Conservation (phyloP, 1,140 invertebrate species). For the Steinernema khuongi region DNA sequence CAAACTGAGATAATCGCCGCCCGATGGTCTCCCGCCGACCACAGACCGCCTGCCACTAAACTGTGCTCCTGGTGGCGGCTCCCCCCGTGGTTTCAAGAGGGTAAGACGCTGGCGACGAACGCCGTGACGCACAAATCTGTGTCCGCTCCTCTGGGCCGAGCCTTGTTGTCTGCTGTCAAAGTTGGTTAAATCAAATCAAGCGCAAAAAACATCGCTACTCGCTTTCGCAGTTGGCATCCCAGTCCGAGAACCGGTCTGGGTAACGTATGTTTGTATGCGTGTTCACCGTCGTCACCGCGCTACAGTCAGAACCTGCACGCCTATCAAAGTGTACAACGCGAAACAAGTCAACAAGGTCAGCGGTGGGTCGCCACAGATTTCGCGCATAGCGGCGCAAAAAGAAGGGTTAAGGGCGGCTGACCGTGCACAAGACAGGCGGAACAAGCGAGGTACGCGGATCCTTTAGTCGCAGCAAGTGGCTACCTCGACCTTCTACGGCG, state of each 20-base stretch:
- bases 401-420: background rate
- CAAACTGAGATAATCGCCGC: conserved; percentile 11
- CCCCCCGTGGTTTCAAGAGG: conserved; percentile 1
- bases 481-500: too few species aligned
- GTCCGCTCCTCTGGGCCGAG: background rate
- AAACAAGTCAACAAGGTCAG: conserved; percentile 13
- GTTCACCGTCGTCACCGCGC: background rate
- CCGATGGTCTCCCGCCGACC: background rate
- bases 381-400: conserved; percentile 1
- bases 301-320: background rate
- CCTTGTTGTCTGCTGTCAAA: conserved; percentile 6
- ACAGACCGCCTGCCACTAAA: background rate
- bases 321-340: conserved; percentile 1
- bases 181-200: background rate
- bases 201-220: background rate
- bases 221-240: background rate
- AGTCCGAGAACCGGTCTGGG: background rate
- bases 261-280: background rate
- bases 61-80: background rate
- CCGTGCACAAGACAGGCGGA: background rate
- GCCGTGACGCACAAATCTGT: background rate
- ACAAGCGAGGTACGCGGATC: conserved; percentile 2
- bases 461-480: too few species aligned
- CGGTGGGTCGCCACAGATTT: background rate
- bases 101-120: background rate